Percentiles rank a stretch among this genome's conserved stretches.
These are phyloP conservation scores for Graphium colonna DNA, from an alignment of 2,888 invertebrate genomes.

Conservation along the genomic window DNA sequence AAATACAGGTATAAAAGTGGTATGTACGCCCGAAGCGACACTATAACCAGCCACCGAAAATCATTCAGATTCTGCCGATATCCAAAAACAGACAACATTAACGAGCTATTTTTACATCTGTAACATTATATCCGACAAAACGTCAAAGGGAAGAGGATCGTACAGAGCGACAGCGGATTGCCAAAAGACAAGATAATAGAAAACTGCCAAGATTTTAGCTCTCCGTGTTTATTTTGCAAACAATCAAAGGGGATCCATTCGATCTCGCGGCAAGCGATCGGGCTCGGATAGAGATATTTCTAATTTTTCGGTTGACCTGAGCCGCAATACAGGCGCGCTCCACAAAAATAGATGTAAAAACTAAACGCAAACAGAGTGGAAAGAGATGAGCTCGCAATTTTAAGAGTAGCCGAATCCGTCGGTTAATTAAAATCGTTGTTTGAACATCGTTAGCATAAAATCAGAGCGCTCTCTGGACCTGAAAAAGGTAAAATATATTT, in stretches of 20 bases:
- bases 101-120: not conserved
- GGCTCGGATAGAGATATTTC: slow-evolving; percentile 62
- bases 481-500: slow-evolving; percentile 25
- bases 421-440: slow-evolving; percentile 53
- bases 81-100: not conserved
- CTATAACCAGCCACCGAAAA: not conserved
- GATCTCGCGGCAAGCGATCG: slow-evolving; percentile 45
- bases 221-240: slow-evolving; percentile 28
- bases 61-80: not conserved
- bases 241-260: slow-evolving; percentile 29
- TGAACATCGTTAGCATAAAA: slow-evolving; percentile 45
- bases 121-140: not conserved
- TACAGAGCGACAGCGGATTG: not conserved
- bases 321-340: slow-evolving; percentile 47
- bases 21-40: not conserved
- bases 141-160: not conserved
- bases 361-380: slow-evolving; percentile 53
- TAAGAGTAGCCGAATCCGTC: slow-evolving; percentile 40
- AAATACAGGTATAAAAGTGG: no score
- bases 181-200: slow-evolving; percentile 21
- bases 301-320: slow-evolving; percentile 69
- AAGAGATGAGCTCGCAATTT: slow-evolving; percentile 44
- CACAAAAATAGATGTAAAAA: slow-evolving; percentile 57
- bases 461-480: slow-evolving; percentile 29
- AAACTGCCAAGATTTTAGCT: slow-evolving; percentile 21